These are phyloP conservation scores for Rafetus swinhoei DNA, from an alignment of 2,113 vertebrate genomes.

Conservation along the genomic window DNA sequence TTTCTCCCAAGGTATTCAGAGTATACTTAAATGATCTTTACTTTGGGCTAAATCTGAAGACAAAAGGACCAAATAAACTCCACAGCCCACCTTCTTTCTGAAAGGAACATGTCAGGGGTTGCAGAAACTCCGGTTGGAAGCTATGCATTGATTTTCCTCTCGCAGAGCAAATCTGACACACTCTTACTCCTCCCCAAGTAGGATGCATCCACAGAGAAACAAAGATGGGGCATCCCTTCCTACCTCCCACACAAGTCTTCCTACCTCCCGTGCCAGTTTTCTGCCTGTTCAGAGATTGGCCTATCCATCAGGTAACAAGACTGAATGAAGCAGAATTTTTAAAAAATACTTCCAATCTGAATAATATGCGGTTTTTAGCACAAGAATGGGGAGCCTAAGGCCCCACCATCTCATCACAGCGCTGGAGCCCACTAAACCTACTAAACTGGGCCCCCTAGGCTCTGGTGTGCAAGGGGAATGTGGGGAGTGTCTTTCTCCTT, in stretches of 20 bases:
- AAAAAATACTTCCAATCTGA: background rate
- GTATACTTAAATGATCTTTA: background rate
- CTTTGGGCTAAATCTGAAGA: background rate
- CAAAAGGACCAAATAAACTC: background rate
- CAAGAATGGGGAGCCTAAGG: too few species aligned
- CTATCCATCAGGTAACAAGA: background rate
- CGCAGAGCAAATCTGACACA: background rate
- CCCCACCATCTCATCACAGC: too few species aligned
- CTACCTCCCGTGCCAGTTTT: too few species aligned
- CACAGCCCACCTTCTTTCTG: background rate
- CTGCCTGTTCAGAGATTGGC: background rate
- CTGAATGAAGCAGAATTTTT: background rate
- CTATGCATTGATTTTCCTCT: background rate
- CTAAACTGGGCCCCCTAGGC: too few species aligned
- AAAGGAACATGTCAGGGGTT: background rate
- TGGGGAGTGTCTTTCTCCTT: too few species aligned
- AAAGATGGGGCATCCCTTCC: background rate
- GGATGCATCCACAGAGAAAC: background rate
- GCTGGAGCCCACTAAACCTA: too few species aligned
- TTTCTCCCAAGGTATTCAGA: background rate
- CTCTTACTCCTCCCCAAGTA: background rate
- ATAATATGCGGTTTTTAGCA: background rate
- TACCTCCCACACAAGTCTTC: too few species aligned
- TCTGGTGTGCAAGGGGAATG: too few species aligned
- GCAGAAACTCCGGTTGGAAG: background rate